Conservation (phyloP, 2,113 vertebrate genomes). For the Phalacrocorax carbo region DNA sequence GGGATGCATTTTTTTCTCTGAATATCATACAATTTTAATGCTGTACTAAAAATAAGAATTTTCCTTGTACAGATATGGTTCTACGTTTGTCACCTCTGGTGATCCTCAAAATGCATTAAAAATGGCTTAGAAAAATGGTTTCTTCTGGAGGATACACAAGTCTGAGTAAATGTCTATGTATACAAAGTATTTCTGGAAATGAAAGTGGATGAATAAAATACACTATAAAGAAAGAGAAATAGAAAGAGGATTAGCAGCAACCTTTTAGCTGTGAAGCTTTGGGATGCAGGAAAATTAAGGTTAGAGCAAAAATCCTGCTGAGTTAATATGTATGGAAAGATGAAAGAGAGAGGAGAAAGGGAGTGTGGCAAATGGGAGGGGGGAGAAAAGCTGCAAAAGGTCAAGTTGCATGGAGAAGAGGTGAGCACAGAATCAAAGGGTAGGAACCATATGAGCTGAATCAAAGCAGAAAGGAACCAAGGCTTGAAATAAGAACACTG, state of each 20-base stretch:
- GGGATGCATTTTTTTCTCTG: not conserved
- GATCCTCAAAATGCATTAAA: constrained; percentile 66
- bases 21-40: not conserved
- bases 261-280: constrained; percentile 68
- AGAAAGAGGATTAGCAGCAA: constrained; percentile 70
- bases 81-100: constrained; percentile 19
- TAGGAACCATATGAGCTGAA: constrained; percentile 39
- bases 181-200: constrained; percentile 68
- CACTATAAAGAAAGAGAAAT: constrained; percentile 61
- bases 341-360: constrained; percentile 58
- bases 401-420: constrained; percentile 65
- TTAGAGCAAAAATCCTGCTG: constrained; percentile 58
- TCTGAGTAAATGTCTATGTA: constrained; percentile 69
- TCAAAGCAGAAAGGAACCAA: constrained; percentile 55
- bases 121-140: constrained; percentile 62
- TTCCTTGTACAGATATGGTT: not conserved
- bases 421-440: constrained; percentile 59
- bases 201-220: constrained; percentile 70
- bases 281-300: constrained; percentile 62
- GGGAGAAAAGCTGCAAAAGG: constrained; percentile 62
- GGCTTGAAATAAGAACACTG: constrained; percentile 60
- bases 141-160: constrained; percentile 60
- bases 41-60: not conserved
- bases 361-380: constrained; percentile 58
- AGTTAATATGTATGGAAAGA: constrained; percentile 69